These are phyloP conservation scores for Myotis brandtii DNA, from an alignment of 2,113 vertebrate species.

Conservation along the genomic window DNA sequence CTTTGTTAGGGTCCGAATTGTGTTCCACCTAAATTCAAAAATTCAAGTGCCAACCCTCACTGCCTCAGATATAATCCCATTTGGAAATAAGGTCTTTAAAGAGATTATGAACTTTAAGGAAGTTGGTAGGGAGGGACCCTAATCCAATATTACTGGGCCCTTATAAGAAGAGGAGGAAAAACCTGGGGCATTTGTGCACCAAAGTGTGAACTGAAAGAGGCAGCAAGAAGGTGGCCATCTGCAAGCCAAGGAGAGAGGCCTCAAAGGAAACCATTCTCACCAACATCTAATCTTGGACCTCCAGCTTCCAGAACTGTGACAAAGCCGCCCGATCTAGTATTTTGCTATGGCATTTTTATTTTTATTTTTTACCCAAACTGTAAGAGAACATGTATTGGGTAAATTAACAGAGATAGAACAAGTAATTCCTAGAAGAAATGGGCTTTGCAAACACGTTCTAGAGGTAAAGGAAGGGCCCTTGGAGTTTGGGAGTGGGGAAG, in stretches of 20 bases:
- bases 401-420: too few species aligned
- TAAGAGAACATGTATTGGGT: too few species aligned
- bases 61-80: background rate
- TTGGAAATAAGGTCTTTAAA: background rate
- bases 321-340: background rate
- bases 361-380: too few species aligned
- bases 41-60: background rate
- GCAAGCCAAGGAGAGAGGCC: background rate
- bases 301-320: background rate
- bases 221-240: background rate
- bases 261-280: background rate
- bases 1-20: background rate
- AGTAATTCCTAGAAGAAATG: too few species aligned
- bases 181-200: background rate
- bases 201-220: background rate
- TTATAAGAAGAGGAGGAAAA: background rate
- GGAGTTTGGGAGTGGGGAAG: too few species aligned
- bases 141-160: background rate
- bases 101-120: background rate
- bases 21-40: background rate
- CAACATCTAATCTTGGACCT: background rate
- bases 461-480: too few species aligned
- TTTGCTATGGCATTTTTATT: background rate
- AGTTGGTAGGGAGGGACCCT: background rate
- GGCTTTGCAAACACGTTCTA: too few species aligned